These are phyloP conservation scores for Apamea monoglypha DNA, from an alignment of 2,888 invertebrate genomes.

Conservation along the genomic window DNA sequence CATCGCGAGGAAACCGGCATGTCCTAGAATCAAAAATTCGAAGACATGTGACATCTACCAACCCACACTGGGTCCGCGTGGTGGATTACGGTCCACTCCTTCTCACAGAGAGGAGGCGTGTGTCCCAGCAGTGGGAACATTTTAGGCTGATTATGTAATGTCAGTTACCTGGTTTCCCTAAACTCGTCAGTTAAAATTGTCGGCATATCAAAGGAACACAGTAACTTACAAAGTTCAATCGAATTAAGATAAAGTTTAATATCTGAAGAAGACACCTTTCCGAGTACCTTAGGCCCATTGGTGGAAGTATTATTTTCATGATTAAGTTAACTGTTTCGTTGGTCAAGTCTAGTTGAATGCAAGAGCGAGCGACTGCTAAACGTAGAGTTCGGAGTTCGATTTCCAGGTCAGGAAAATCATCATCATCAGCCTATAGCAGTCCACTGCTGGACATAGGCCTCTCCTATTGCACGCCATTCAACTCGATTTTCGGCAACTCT, in stretches of 20 bases:
- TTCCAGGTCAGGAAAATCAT: not conserved
- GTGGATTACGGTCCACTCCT: not conserved
- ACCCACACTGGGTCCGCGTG: not conserved
- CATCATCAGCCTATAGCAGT: too few species aligned
- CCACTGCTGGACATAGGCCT: too few species aligned
- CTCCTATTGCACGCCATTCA: too few species aligned
- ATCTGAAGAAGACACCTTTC: constrained; percentile 13
- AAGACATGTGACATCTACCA: not conserved
- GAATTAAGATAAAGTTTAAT: constrained; percentile 49
- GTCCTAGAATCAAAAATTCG: not conserved
- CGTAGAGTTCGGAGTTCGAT: not conserved
- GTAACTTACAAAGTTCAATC: constrained; percentile 30
- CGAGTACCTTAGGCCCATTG: not conserved
- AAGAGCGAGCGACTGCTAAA: not conserved
- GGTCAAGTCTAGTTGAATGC: not conserved
- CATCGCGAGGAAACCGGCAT: not conserved
- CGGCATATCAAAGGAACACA: constrained; percentile 26
- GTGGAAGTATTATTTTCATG: not conserved
- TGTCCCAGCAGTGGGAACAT: too few species aligned
- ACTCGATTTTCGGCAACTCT: too few species aligned
- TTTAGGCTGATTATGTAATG: not conserved
- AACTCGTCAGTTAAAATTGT: constrained; percentile 42
- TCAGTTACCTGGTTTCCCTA: constrained; percentile 31
- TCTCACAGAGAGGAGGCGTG: not conserved
- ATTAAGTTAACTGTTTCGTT: not conserved